Evolutionary conservation across 2,113 vertebrate genomes (phyloP).

Genomic region (Eptesicus fuscus): DNA sequence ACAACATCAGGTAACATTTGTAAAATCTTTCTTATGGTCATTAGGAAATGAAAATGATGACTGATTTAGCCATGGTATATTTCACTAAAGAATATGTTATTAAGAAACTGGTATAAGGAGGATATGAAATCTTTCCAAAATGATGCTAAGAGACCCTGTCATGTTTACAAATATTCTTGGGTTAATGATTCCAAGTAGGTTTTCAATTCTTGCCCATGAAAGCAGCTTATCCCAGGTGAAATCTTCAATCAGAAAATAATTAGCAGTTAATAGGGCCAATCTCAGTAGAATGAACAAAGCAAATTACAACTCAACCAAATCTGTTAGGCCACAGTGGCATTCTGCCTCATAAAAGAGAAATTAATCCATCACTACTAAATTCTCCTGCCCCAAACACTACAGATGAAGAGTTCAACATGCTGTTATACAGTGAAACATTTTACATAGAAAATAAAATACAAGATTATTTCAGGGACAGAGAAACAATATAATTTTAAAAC

Average conservation of each 20-base stretch:
- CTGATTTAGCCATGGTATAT: conserved; percentile 2
- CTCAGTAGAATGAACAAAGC: conserved; percentile 71
- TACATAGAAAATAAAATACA: not conserved
- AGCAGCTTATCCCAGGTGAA: conserved; percentile 72
- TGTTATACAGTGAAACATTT: not conserved
- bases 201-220: conserved; percentile 57
- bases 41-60: conserved; percentile 45
- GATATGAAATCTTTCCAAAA: conserved; percentile 68
- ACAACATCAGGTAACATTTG: not conserved
- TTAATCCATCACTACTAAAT: not conserved
- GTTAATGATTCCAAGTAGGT: conserved; percentile 64
- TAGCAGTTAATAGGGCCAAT: conserved; percentile 62
- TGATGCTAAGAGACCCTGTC: conserved; percentile 59
- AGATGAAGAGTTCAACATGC: not conserved
- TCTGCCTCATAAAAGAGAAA: conserved; percentile 21
- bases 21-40: not conserved
- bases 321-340: conserved; percentile 27
- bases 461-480: not conserved
- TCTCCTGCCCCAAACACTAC: not conserved
- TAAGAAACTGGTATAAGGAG: not conserved
- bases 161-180: conserved; percentile 75
- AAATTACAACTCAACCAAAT: conserved; percentile 70
- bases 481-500: not conserved
- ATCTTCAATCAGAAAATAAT: conserved; percentile 76
- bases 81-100: conserved; percentile 24